Evolutionary conservation across 2,113 vertebrate species (phyloP), one percentile per base, ranked within the genome.

Genomic region (Serilophus lunatus): DNA sequence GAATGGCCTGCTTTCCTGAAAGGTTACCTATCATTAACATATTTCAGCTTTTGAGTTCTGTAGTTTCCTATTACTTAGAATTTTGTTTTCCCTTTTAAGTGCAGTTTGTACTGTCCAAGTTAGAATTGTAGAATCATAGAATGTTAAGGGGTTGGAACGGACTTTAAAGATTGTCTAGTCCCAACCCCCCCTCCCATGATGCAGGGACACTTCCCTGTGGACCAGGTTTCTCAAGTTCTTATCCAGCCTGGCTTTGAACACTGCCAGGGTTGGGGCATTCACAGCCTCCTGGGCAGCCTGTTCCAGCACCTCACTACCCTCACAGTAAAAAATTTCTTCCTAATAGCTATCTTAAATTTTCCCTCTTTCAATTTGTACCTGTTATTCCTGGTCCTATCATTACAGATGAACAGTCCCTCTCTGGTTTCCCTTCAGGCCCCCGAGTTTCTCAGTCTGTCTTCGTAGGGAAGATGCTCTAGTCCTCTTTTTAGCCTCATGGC

Each of bases 391-490:
- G 17, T 80, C 20, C 25, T 64, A 9, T 64, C 42, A 8, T 49
- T 71, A 49, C 25, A 42, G 16, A n/a, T 35, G 50, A 49, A 60
- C n/a, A 54, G 9, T 87, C 25, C 5, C 12, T 61, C 20, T 70
- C 10, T 20, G 45, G 24, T 11, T 64, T 54, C 40, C 18, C 19
- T 31, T 3, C 49, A 49, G 47, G 7, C 8, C 7, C 7, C 19
- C 6, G 70, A 25, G n/a, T 79, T 79, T 31, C 19, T 63, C 40
- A 56, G 19, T 17, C 24, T 47, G 35, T 25, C 29, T 56, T 79
- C 1, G 0, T 10, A 31, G 16, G 3, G 2, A 4, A 12, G 40
- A 49, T 63, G 13, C 57, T 79, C 8, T 29, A 40, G 29, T 63
- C 13, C 49, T 63, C 40, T 71, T 18, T 17, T 25, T 10, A 25